Percentiles rank a stretch among this genome's conserved stretches.
Evolutionary conservation across 2,888 invertebrate species (phyloP).

Genomic region (Proisotoma minuta): DNA sequence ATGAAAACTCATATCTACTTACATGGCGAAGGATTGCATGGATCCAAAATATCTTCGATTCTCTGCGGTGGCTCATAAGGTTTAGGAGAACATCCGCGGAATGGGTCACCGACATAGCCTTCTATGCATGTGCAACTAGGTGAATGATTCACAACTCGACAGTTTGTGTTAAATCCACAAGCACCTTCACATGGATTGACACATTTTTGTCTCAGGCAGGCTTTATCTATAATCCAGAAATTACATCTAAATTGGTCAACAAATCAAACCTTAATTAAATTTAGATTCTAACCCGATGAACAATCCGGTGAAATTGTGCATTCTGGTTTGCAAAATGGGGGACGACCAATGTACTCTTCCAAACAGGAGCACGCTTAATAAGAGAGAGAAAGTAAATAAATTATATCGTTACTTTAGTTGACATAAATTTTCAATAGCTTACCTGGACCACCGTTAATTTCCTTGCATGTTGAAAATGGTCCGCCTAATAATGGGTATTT

Average conservation of each 20-base stretch:
- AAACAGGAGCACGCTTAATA: conserved; percentile 64
- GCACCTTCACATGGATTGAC: conserved; percentile 47
- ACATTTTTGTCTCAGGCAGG: conserved; percentile 50
- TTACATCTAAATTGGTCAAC: no score
- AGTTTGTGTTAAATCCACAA: conserved; percentile 54
- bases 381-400: no score
- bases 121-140: conserved; percentile 73
- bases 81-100: conserved; percentile 63
- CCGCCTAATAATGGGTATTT: no score
- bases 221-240: conserved; percentile 58
- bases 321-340: conserved; percentile 60
- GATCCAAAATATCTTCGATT: conserved; percentile 7
- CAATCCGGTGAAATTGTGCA: conserved; percentile 56
- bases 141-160: conserved; percentile 61
- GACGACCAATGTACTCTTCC: conserved; percentile 49
- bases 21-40: conserved; percentile 35
- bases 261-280: no score
- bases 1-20: no score
- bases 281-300: no score
- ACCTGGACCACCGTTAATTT: conserved; percentile 60
- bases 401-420: no score
- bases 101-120: conserved; percentile 72
- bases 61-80: conserved; percentile 22
- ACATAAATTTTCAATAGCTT: no score
- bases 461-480: conserved; percentile 65